These are phyloP conservation scores for Linyphia triangularis DNA, from an alignment of 2,888 invertebrate species.

Conservation along the genomic window DNA sequence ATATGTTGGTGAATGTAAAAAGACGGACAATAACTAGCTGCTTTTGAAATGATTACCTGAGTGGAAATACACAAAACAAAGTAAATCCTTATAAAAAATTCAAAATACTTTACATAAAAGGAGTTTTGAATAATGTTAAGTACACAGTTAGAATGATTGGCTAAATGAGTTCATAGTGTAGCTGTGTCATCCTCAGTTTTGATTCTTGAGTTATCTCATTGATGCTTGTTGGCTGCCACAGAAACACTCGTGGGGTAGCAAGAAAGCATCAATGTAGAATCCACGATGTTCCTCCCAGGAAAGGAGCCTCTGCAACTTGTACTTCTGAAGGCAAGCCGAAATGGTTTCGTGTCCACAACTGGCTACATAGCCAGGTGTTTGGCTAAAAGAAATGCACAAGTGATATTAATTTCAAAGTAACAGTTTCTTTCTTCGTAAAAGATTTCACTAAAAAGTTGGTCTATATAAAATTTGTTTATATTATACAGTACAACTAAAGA, in stretches of 20 bases:
- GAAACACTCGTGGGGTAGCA: conserved; percentile 60
- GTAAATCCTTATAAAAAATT: too few species aligned
- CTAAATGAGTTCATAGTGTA: neutral
- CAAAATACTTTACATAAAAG: too few species aligned
- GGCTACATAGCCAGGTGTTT: conserved; percentile 38
- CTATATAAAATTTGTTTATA: too few species aligned
- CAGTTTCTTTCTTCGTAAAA: neutral
- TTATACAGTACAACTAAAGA: too few species aligned
- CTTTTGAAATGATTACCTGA: too few species aligned
- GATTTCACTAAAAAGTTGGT: too few species aligned
- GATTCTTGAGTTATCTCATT: neutral
- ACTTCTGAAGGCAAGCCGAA: conserved; percentile 63
- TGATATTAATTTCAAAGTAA: neutral
- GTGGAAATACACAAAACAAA: too few species aligned
- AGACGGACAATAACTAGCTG: too few species aligned
- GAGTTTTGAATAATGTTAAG: too few species aligned
- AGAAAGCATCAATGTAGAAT: conserved; percentile 70
- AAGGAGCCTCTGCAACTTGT: conserved; percentile 58
- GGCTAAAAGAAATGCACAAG: conserved; percentile 33
- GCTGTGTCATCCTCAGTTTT: neutral
- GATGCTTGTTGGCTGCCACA: conserved; percentile 55
- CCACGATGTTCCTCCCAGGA: conserved; percentile 62
- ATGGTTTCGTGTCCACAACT: conserved; percentile 58
- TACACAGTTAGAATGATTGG: too few species aligned
- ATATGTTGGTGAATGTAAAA: too few species aligned